These are phyloP conservation scores for Bombus ignitus DNA, from an alignment of 1,140 invertebrate species.

Conservation along the genomic window DNA sequence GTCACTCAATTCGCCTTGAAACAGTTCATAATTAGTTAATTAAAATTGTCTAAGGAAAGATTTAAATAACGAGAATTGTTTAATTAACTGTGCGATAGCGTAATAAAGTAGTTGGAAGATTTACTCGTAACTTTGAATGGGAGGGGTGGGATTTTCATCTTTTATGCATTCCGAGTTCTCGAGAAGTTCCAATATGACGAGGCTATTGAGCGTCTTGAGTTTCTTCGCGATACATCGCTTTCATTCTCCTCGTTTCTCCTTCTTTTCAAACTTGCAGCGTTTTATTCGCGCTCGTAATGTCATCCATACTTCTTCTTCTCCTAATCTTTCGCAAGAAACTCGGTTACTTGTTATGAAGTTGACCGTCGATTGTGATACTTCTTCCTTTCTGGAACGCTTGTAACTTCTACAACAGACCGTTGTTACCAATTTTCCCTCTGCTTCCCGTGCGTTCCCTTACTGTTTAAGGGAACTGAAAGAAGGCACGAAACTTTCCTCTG, in stretches of 20 bases:
- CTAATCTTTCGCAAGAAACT: slow-evolving; percentile 31
- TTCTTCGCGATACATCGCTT: slow-evolving; percentile 26
- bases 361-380: slow-evolving; percentile 23
- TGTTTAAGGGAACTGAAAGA: neutral
- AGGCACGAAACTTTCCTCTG: neutral
- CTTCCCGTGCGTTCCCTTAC: no score
- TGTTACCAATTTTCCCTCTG: slow-evolving; percentile 6
- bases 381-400: neutral
- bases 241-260: neutral
- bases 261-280: slow-evolving; percentile 13
- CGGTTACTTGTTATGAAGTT: slow-evolving; percentile 32
- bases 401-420: neutral
- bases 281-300: slow-evolving; percentile 39
- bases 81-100: neutral
- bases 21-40: neutral
- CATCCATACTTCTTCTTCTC: slow-evolving; percentile 17
- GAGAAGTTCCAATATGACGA: slow-evolving; percentile 22
- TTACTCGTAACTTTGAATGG: neutral
- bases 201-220: slow-evolving; percentile 16
- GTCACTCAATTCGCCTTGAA: neutral
- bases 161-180: slow-evolving; percentile 30
- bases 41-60: neutral
- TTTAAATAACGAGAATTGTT: neutral
- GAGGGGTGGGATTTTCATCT: slow-evolving; percentile 1
- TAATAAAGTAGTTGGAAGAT: neutral